Evolutionary conservation across 1,140 invertebrate genomes (phyloP).

Genomic region (Ephestia elutella): DNA sequence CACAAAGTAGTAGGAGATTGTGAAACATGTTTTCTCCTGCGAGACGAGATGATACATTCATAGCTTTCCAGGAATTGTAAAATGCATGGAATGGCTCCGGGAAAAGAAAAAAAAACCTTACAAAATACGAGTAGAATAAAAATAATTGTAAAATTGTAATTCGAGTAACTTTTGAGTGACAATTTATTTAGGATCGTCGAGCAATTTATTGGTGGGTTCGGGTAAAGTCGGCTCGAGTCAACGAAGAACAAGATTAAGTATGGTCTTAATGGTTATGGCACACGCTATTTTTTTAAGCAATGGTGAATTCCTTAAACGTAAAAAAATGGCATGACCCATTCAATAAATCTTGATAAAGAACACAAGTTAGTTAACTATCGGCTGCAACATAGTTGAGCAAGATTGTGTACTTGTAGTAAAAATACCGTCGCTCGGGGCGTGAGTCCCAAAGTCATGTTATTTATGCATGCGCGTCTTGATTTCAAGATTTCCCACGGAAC

Average conservation of each 20-base stretch:
- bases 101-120: too few species aligned
- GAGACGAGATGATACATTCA: background rate
- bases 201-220: too few species aligned
- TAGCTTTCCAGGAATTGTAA: background rate
- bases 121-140: background rate
- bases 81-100: background rate
- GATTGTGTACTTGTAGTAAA: background rate
- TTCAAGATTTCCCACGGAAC: slow-evolving; percentile 44
- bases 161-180: too few species aligned
- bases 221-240: too few species aligned
- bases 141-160: too few species aligned
- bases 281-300: too few species aligned
- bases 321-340: too few species aligned
- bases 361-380: background rate
- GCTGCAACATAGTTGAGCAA: background rate
- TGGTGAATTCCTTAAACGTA: too few species aligned
- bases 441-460: slow-evolving; percentile 9
- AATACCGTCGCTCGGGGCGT: background rate
- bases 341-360: background rate
- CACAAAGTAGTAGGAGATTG: background rate
- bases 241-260: too few species aligned
- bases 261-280: too few species aligned
- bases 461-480: slow-evolving; percentile 31
- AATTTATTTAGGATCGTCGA: too few species aligned
- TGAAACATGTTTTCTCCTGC: background rate